These are phyloP conservation scores for Laterallus jamaicensis DNA, from an alignment of 2,113 vertebrate species.

Conservation along the genomic window DNA sequence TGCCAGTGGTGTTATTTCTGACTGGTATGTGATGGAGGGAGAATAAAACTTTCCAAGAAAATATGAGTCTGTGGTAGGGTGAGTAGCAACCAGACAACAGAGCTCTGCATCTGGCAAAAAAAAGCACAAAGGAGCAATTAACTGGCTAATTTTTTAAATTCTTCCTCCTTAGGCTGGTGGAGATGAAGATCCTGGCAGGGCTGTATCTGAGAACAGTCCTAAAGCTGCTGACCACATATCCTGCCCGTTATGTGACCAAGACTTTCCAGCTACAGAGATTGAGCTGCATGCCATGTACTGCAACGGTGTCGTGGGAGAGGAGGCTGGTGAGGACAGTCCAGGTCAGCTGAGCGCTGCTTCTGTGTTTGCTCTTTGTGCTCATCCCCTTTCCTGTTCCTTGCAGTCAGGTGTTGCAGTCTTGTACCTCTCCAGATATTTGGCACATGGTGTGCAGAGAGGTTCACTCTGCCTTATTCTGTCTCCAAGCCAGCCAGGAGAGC, in stretches of 20 bases:
- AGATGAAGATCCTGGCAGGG: conserved; percentile 35
- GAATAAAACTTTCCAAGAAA: conserved; percentile 50
- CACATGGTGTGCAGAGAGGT: background rate
- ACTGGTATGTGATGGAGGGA: background rate
- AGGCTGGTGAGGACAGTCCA: conserved; percentile 27
- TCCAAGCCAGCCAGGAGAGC: background rate
- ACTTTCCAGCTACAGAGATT: conserved; percentile 79
- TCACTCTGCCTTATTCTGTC: background rate
- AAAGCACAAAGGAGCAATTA: background rate
- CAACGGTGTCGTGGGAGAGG: conserved; percentile 66
- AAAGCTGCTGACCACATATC: conserved; percentile 46
- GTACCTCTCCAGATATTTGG: background rate
- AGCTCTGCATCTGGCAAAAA: background rate
- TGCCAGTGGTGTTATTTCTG: conserved; percentile 45
- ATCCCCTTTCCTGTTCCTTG: background rate
- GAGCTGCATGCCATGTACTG: conserved; percentile 92
- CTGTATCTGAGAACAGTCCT: background rate
- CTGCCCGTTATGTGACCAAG: conserved; percentile 86
- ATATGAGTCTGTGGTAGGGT: background rate
- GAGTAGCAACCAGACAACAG: background rate
- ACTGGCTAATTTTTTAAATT: background rate
- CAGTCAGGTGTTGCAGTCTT: background rate
- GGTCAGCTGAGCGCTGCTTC: conserved; percentile 22
- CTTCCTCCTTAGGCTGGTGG: conserved; percentile 63
- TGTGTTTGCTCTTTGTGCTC: background rate